phyloP scores from a whole-genome alignment of 2,797 vertebrate genomes.

The Nyctalus aviator region DNA sequence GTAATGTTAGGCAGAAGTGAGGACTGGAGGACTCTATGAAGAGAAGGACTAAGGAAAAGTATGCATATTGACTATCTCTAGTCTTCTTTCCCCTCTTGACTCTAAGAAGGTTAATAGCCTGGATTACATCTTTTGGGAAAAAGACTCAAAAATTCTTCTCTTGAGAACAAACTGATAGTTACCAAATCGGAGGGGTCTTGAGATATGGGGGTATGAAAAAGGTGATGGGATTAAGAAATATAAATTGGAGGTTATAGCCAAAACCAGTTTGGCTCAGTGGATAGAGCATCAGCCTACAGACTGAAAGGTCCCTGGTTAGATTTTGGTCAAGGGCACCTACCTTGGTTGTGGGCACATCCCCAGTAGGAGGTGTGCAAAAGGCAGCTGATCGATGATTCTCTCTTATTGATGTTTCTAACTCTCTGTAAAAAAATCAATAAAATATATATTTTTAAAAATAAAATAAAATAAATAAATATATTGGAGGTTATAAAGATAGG shows the following conservation, averaged over 20 bases:
- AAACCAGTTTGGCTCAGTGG: too few species aligned
- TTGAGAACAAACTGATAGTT: neutral
- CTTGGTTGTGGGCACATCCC: too few species aligned
- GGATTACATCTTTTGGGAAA: neutral
- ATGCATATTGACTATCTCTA: neutral
- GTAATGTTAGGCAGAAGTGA: neutral
- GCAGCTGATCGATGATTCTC: too few species aligned
- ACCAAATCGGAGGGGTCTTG: neutral
- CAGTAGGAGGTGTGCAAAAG: too few species aligned
- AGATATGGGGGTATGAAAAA: neutral
- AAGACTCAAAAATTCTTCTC: neutral
- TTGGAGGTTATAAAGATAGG: neutral
- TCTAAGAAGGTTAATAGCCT: neutral
- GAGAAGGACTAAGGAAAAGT: neutral
- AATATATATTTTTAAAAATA: too few species aligned
- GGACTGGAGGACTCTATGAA: neutral
- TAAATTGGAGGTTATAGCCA: neutral
- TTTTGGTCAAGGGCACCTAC: too few species aligned
- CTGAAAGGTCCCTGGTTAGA: too few species aligned
- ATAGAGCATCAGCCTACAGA: too few species aligned
- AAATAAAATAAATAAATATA: neutral
- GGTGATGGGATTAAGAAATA: neutral
- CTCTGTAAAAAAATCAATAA: too few species aligned
- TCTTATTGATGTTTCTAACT: too few species aligned
- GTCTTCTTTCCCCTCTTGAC: neutral